Evolutionary conservation across 2,113 vertebrate genomes (phyloP), one percentile per base, ranked within the genome.

Genomic region (Petaurus breviceps): DNA sequence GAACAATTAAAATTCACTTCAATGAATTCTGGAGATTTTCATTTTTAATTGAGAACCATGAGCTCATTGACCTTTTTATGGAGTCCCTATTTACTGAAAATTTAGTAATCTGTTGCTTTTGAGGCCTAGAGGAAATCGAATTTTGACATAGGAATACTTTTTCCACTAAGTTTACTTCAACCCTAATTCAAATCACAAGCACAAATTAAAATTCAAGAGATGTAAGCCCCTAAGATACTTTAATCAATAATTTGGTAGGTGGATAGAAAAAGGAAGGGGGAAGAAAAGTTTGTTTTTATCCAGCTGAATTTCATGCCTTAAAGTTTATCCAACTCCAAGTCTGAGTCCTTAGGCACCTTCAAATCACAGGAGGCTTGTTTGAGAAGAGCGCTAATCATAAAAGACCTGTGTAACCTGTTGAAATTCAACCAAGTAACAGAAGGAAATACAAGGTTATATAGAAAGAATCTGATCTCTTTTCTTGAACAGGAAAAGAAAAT

Each of bases 31-130:
- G 43, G 8, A 93, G 95, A 97, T 8, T 49, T 90, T 94, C 54
- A 57, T 95, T 90, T 94, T 95, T 96, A 96, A 95, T 92, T 96
- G 37, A 96, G 96, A 95, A 92, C 31, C 12, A 68, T 54, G 0
- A 94, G 94, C 91, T 90, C 90, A 93, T 55, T 94, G 47, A 68
- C 55, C 77, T 95, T 95, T 91, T 89, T 37, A 9, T 90, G 31
- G 9, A 93, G 5, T 89, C 19, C 7, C 23, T 8, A 77, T 89
- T 0, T 92, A 77, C 46, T 96, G 95, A 91, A 94, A 95, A 94
- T 77, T 37, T 37, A 51, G 12, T 95, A 95, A 90, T 94, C 28
- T 43, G 89, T 25, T 92, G 1, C 92, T 92, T 28, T 37, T 90
- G 10, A 0, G 9, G 2, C 24, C 19, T 26, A 46, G 0, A 28